phyloP scores from a whole-genome alignment of 2,888 invertebrate genomes.

The Halocaridina rubra region DNA sequence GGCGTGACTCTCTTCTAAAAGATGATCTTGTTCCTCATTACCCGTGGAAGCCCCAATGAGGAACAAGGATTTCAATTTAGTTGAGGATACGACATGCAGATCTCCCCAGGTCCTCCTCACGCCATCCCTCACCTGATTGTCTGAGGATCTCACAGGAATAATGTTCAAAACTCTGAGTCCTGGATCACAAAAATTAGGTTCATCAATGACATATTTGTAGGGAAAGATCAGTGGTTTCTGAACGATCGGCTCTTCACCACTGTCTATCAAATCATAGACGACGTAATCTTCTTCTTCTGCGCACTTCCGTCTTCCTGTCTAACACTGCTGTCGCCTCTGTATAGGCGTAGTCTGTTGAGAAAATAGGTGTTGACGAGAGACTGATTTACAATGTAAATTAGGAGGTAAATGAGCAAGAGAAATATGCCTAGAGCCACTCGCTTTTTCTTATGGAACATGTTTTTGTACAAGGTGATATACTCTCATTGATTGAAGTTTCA shows the following conservation, averaged over 20 bases:
- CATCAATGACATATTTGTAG: background rate
- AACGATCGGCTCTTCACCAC: background rate
- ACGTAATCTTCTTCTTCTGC: background rate
- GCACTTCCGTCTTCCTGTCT: background rate
- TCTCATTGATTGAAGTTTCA: too few species aligned
- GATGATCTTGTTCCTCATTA: background rate
- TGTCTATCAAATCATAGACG: background rate
- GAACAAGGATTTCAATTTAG: background rate
- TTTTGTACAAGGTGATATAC: too few species aligned
- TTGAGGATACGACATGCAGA: background rate
- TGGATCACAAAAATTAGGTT: background rate
- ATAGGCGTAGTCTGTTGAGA: too few species aligned
- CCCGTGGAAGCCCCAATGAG: background rate
- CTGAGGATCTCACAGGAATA: background rate
- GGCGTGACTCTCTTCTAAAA: background rate
- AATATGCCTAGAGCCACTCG: too few species aligned
- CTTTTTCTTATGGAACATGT: too few species aligned
- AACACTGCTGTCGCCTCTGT: background rate
- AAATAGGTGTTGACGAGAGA: too few species aligned
- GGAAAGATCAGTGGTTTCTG: background rate
- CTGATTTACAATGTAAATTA: too few species aligned
- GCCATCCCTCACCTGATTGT: background rate
- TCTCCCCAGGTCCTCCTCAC: background rate
- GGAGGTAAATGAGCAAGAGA: too few species aligned
- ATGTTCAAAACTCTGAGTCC: background rate